These are phyloP conservation scores for Epistrophe eligans DNA, from an alignment of 2,888 invertebrate species.

Conservation along the genomic window DNA sequence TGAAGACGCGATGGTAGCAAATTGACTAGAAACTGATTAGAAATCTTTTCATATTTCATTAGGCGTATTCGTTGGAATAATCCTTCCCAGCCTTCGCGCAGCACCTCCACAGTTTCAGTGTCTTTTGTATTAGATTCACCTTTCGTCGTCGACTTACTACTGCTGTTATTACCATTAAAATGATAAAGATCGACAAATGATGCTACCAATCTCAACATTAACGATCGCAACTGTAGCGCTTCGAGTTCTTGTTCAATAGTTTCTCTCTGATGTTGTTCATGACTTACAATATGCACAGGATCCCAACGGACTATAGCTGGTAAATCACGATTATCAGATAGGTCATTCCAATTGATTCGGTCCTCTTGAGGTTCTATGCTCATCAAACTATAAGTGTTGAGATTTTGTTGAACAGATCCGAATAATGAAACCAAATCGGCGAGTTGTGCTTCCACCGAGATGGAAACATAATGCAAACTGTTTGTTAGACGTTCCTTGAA, in stretches of 20 bases:
- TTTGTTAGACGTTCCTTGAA: slow-evolving; percentile 92
- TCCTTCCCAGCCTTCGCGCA: slow-evolving; percentile 81
- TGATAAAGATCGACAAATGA: slow-evolving; percentile 82
- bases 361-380: slow-evolving; percentile 87
- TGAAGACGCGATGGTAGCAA: slow-evolving; percentile 83
- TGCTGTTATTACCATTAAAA: slow-evolving; percentile 58
- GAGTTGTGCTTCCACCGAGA: slow-evolving; percentile 88
- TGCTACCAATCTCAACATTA: slow-evolving; percentile 81
- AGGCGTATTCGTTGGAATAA: slow-evolving; percentile 81
- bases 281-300: slow-evolving; percentile 84
- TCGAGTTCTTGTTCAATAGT: slow-evolving; percentile 83
- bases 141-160: slow-evolving; percentile 36
- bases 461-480: slow-evolving; percentile 90
- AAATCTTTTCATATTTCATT: slow-evolving; percentile 80
- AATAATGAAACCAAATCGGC: slow-evolving; percentile 87
- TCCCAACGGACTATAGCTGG: slow-evolving; percentile 89
- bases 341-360: slow-evolving; percentile 86
- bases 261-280: slow-evolving; percentile 79
- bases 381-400: slow-evolving; percentile 85
- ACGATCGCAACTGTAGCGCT: slow-evolving; percentile 81
- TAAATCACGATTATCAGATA: slow-evolving; percentile 91
- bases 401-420: slow-evolving; percentile 82
- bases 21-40: slow-evolving; percentile 84
- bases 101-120: slow-evolving; percentile 79
- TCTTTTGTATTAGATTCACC: slow-evolving; percentile 72